phyloP scores from a whole-genome alignment of 1,140 invertebrate species.

The Protaetia brevitarsis region DNA sequence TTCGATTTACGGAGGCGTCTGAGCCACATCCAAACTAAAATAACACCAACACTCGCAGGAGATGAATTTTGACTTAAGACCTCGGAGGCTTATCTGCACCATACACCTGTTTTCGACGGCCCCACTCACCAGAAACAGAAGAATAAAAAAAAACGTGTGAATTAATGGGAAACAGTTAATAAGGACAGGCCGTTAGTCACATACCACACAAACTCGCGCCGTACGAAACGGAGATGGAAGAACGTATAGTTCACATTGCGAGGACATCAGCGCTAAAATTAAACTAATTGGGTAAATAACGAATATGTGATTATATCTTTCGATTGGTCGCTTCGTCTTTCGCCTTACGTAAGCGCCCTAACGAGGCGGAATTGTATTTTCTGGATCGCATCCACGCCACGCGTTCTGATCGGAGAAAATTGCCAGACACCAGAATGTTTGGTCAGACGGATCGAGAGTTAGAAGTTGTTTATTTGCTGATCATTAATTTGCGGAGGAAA shows the following conservation, averaged over 20 bases:
- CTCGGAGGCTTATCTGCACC: neutral
- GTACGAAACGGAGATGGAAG: too few relatives aligned
- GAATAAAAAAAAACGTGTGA: slow-evolving; percentile 5
- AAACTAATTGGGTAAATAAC: neutral
- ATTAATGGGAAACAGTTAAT: slow-evolving; percentile 12
- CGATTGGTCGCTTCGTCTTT: neutral
- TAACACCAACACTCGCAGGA: neutral
- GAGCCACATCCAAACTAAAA: neutral
- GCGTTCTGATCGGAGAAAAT: too few relatives aligned
- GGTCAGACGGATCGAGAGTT: too few relatives aligned
- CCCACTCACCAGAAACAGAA: neutral
- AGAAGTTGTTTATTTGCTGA: too few relatives aligned
- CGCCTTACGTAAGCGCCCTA: neutral
- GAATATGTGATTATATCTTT: neutral
- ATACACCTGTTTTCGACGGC: neutral
- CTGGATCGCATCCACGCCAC: too few relatives aligned
- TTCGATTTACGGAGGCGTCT: neutral
- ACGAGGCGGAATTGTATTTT: too few relatives aligned
- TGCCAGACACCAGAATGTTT: too few relatives aligned
- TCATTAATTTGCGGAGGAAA: too few relatives aligned
- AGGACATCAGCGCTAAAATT: neutral
- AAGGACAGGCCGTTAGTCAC: neutral
- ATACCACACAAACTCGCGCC: too few relatives aligned
- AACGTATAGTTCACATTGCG: too few relatives aligned
- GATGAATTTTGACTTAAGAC: neutral